Evolutionary conservation across 2,888 invertebrate genomes (phyloP), one percentile per base, ranked within the genome.

Genomic region (Lasioglossum malachurum): DNA sequence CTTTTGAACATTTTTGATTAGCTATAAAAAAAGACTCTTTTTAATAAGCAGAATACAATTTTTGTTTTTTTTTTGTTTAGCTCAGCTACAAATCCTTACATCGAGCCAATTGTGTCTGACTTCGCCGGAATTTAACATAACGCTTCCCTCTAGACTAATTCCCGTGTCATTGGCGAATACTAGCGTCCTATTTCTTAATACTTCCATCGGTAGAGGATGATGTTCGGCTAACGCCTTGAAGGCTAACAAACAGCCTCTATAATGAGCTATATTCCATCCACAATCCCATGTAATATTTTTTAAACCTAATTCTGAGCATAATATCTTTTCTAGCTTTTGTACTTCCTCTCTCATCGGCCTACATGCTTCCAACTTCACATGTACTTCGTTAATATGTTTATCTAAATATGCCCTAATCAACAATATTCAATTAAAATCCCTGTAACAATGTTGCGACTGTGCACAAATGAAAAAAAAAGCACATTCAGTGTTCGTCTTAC

Each of bases 21-120:
- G 96, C 98, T 98, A 95, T 83, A 96, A 96, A 83, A 73, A 31
- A 74, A 64, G 23, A 78, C 19, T 27, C 7, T 0, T 79, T 57
- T 84, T 79, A 83, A 53, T 38, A 80, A 31, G 4, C 16, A 3
- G 23, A 60, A 72, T 5, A 10, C 16, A 19, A 53, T 57, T 4
- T 12, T 57, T 57, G 41, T 23, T n/a, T 44, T 38, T 38, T 53
- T 4, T 19, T 71, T n/a, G n/a, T n/a, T n/a, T 44, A 64, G 64
- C 31, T 31, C 16, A 72, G 27, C 27, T 44, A 73, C 69, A n/a
- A 49, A 16, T 84, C 96, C 97, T 97, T 96, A 98, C 98, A 95
- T 98, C 98, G 83, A 99, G 96, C 99, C 99, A 99, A 95, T 98
- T 98, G 93, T 98, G 97, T 84, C 98, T 96, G 60, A 99, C 99